Evolutionary conservation across 1,140 invertebrate species (phyloP).

Genomic region (Druon quercuslanigerum): DNA sequence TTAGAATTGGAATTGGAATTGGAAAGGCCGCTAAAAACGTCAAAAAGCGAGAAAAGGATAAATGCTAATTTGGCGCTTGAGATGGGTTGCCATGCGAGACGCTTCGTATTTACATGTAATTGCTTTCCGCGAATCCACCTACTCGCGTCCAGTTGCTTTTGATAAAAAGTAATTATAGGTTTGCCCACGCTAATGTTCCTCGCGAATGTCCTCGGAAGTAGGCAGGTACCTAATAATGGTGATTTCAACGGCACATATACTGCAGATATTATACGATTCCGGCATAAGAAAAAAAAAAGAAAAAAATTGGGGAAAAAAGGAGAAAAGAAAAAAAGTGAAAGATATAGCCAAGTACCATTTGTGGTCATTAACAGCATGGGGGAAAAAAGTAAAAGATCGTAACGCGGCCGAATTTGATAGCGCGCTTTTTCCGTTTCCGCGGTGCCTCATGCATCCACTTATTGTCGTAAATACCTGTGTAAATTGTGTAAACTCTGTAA

Average conservation of each 20-base stretch:
- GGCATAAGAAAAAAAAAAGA: conserved; percentile 39
- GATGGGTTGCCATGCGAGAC: conserved; percentile 70
- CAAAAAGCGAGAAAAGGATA: conserved; percentile 56
- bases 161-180: conserved; percentile 72
- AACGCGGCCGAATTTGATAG: conserved; percentile 5
- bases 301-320: neutral
- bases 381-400: neutral
- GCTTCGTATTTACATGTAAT: conserved; percentile 72
- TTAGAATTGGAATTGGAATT: too few species aligned
- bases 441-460: neutral
- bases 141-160: conserved; percentile 71
- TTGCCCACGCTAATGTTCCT: conserved; percentile 69
- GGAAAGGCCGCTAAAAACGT: too few species aligned
- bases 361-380: neutral
- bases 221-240: conserved; percentile 60
- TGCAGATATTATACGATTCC: conserved; percentile 56
- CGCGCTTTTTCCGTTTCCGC: conserved; percentile 1
- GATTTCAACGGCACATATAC: conserved; percentile 57
- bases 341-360: neutral
- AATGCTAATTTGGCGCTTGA: conserved; percentile 67
- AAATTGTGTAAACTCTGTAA: conserved; percentile 4
- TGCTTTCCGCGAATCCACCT: conserved; percentile 72
- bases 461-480: conserved; percentile 17
- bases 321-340: neutral
- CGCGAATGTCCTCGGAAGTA: conserved; percentile 65